Conservation (phyloP, 2,888 invertebrate genomes). For the Myopa tessellatipennis region DNA sequence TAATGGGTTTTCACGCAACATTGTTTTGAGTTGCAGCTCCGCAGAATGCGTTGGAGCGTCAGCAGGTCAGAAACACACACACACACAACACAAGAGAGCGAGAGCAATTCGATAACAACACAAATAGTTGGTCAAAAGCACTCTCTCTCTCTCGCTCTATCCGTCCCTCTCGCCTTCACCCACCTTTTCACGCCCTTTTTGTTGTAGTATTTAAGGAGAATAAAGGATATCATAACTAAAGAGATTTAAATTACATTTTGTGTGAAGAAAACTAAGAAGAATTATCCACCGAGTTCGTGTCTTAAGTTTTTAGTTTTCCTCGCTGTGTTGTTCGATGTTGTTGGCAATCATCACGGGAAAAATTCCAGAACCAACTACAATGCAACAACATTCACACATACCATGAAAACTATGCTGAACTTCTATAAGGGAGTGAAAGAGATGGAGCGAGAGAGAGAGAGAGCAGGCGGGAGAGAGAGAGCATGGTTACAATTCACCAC, state of each 20-base stretch:
- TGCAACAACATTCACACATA: not conserved
- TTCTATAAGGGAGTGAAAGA: not conserved
- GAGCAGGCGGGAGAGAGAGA: constrained; percentile 7
- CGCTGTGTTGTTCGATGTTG: not conserved
- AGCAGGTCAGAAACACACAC: too few species aligned
- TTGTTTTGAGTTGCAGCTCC: not conserved
- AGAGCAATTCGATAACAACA: not conserved
- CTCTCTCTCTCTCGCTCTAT: too few species aligned
- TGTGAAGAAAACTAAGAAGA: not conserved
- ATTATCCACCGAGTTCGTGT: constrained; percentile 3
- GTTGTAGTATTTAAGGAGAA: too few species aligned
- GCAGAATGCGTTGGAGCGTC: too few species aligned
- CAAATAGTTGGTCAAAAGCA: not conserved
- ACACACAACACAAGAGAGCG: not conserved
- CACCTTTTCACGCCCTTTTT: too few species aligned
- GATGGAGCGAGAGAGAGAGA: not conserved
- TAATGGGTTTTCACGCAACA: constrained; percentile 50
- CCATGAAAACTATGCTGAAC: not conserved
- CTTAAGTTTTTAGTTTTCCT: constrained; percentile 28
- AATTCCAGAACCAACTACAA: not conserved
- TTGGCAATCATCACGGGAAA: not conserved
- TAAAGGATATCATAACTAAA: too few species aligned
- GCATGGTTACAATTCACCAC: not conserved
- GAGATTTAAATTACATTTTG: too few species aligned
- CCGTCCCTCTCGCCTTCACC: too few species aligned